Percentiles rank a stretch among this genome's conserved stretches.
These are phyloP conservation scores for Columba guinea DNA, from an alignment of 2,797 vertebrate species.

Conservation along the genomic window DNA sequence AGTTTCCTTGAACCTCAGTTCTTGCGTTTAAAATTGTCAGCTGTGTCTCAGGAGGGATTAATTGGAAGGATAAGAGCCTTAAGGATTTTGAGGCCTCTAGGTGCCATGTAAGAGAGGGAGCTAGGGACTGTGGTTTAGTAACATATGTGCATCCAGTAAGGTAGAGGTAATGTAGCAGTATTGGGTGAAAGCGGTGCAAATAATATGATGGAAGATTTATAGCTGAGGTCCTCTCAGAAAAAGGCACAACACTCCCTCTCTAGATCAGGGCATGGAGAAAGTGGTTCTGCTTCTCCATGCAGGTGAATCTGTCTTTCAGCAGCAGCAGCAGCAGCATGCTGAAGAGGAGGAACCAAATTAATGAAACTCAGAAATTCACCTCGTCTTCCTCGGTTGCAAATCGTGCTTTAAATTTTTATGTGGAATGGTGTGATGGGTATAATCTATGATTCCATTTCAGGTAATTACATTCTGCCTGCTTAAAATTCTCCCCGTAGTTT, in stretches of 20 bases:
- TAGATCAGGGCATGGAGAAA: background rate
- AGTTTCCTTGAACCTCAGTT: background rate
- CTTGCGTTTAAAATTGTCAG: background rate
- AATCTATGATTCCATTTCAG: constrained; percentile 57
- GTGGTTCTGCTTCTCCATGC: background rate
- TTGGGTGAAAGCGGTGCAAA: background rate
- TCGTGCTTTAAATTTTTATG: constrained; percentile 60
- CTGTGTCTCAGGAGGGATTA: background rate
- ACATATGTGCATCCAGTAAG: background rate
- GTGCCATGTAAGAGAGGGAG: background rate
- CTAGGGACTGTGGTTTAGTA: background rate
- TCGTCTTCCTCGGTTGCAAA: constrained; percentile 29
- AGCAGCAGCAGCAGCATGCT: background rate
- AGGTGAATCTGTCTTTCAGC: background rate
- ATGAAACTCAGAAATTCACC: constrained; percentile 35
- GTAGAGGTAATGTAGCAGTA: background rate
- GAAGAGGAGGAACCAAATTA: constrained; percentile 13
- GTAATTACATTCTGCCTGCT: constrained; percentile 66
- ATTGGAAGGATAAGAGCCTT: background rate
- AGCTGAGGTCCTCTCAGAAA: background rate
- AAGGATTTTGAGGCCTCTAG: background rate
- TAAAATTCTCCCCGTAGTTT: constrained; percentile 57
- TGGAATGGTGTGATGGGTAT: constrained; percentile 41
- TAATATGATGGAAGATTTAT: background rate
- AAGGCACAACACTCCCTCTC: background rate